Evolutionary conservation across 1,140 invertebrate genomes (phyloP), one percentile per base, ranked within the genome.

Genomic region (Drosophila tristis): DNA sequence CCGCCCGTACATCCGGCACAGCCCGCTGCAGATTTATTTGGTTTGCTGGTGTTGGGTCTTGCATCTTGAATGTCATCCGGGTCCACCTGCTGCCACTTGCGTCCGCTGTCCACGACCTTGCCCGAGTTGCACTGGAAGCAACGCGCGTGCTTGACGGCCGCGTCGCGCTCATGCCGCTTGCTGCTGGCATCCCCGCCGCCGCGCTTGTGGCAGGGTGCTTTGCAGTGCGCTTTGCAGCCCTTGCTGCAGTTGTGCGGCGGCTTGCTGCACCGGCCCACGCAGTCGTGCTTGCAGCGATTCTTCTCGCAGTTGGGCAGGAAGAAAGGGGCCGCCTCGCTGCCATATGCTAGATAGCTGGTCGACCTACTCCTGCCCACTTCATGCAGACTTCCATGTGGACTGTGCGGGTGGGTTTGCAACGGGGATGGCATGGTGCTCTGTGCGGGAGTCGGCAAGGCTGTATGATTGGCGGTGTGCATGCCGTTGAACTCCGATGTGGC

Each of bases 271-370:
- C 2, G 11, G 0, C 39, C 66, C 0, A 8, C 2, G 29, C 49
- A 58, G 5, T 31, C 11, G 2, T 15, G 1, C 43, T 59, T 67
- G 55, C 68, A 72, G 26, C 44, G 48, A 4, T 54, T 43, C 5
- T 74, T 49, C 7, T 43, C 26, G 35, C 54, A 49, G 35, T 74
- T 29, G 35, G 72, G 72, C 44, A 75, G 39, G 23, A 59, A 75
- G 62, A 75, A 75, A 2, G 6, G 29, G 0, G n/a, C 15, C 23
- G 13, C 20, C 2, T 31, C 13, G 1, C 31, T 7, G 26, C n/a
- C 6, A 7, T 29, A 2, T 2, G 0, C 0, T 7, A 29, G 26
- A 29, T 29, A 29, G 26, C 6, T 25, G 23, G 23, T 4, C 23
- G 23, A 25, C 26, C 26, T 6, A 0, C 26, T 29, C 23, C 23